Conservation (phyloP, 37 sponge, comb jelly and placozoan species). For the Lycopodina hypogea region DNA sequence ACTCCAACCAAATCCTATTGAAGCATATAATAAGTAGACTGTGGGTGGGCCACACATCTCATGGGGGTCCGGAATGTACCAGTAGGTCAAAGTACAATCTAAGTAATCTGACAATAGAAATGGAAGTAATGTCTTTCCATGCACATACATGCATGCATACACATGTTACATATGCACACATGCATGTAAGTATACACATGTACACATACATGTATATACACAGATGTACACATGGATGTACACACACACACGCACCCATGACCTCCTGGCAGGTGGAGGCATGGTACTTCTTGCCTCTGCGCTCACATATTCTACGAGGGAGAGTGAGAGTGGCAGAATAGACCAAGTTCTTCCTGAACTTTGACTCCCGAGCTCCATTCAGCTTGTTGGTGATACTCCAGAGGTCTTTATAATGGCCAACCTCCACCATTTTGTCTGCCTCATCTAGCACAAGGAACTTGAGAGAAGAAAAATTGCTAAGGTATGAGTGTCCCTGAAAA, state of each 20-base stretch:
- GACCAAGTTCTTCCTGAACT: constrained; percentile 65
- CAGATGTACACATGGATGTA: too few relatives aligned
- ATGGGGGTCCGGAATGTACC: too few relatives aligned
- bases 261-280: constrained; percentile 47
- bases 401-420: constrained; percentile 90
- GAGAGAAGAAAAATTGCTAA: constrained; percentile 38
- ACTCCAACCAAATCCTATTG: too few relatives aligned
- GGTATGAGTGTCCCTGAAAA: constrained; percentile 64
- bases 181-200: too few relatives aligned
- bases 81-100: too few relatives aligned
- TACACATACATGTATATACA: too few relatives aligned
- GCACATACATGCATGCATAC: too few relatives aligned
- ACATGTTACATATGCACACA: too few relatives aligned
- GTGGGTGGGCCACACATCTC: too few relatives aligned
- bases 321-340: constrained; percentile 96
- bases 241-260: constrained; percentile 36
- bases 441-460: constrained; percentile 91
- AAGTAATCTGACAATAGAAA: too few relatives aligned
- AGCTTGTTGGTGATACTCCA: constrained; percentile 68
- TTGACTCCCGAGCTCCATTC: background rate
- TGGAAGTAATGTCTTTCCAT: too few relatives aligned
- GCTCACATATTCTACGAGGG: constrained; percentile 32
- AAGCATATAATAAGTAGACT: too few relatives aligned
- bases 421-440: constrained; percentile 96
- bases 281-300: constrained; percentile 47